A percentile compares a stretch with the other conserved stretches of the same genome.
phyloP scores from a whole-genome alignment of 2,113 vertebrate genomes.

The Syngnathoides biaculeatus region DNA sequence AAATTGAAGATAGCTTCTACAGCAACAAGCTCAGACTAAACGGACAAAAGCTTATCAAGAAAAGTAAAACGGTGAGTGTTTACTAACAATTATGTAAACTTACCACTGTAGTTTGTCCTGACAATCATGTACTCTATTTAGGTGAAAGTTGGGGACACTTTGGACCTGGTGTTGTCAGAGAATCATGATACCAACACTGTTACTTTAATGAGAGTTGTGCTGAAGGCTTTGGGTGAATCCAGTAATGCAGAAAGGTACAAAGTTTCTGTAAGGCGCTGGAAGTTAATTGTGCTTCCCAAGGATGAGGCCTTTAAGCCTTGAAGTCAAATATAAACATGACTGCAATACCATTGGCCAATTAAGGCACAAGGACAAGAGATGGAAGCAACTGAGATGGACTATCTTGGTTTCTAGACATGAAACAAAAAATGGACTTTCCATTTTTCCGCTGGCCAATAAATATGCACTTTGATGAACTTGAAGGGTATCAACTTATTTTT shows the following conservation, averaged over 20 bases:
- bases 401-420: neutral
- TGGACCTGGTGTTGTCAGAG: slow-evolving; percentile 84
- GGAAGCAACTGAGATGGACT: neutral
- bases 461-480: slow-evolving; percentile 9
- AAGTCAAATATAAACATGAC: slow-evolving; percentile 17
- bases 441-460: slow-evolving; percentile 29
- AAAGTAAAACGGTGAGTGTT: slow-evolving; percentile 88
- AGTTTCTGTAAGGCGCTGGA: slow-evolving; percentile 88
- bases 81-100: too few species aligned
- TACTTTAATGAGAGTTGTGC: slow-evolving; percentile 82
- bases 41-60: slow-evolving; percentile 91
- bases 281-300: slow-evolving; percentile 78
- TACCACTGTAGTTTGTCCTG: neutral
- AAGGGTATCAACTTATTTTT: neutral
- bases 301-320: slow-evolving; percentile 72
- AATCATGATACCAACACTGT: slow-evolving; percentile 78
- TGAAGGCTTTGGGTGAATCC: slow-evolving; percentile 76
- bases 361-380: neutral
- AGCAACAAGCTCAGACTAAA: slow-evolving; percentile 86
- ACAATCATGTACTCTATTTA: slow-evolving; percentile 44
- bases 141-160: slow-evolving; percentile 88
- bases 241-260: slow-evolving; percentile 77
- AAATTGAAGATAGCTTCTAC: slow-evolving; percentile 96
- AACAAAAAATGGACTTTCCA: neutral
- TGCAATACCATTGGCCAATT: neutral